Evolutionary conservation across 2,888 invertebrate genomes (phyloP), one percentile per base, ranked within the genome.

Genomic region (Macrophya alboannulata): DNA sequence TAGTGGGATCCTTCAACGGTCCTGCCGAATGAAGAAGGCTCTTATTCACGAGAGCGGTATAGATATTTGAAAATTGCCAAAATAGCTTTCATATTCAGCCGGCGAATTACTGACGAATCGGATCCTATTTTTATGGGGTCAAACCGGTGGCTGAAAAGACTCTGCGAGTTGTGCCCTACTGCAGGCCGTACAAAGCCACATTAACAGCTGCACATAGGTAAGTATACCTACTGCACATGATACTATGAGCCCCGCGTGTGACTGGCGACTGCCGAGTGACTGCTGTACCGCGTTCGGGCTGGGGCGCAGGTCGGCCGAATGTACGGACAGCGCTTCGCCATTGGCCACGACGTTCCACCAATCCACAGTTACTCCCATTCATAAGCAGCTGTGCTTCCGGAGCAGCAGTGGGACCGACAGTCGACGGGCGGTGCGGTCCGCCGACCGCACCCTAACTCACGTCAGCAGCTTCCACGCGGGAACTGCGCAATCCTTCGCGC

Each of bases 341-440:
- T 90, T 90, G 90, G 91, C 89, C 88, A 88, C 88, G 86, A 85
- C 82, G 84, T 37, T 79, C 87, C 86, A 87, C 92, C 92, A 92
- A 92, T 92, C 87, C 85, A 88, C 86, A 88, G 87, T 84, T 88
- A 92, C 90, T 92, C 89, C 91, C 92, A 92, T 92, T 92, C 92
- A 92, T 92, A 90, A 92, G 91, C 91, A 88, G 89, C 87, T 85
- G 82, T 86, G 89, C 88, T 89, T 89, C 87, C 87, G 88, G 86
- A 77, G 84, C 85, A 51, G 43, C 81, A 86, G 86, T 85, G 84
- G 86, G 87, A 86, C 86, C 86, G 87, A 87, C 10, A 74, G 72
- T 40, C 72, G 45, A 21, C 72, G 45, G 45, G 72, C 72, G 87
- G 86, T 84, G 82, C 87, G 88, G 87, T 48, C 68, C 81, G 71